Base-by-base conservation (phyloP, 2,888 invertebrate species). In the Agonopterix arenella region DNA sequence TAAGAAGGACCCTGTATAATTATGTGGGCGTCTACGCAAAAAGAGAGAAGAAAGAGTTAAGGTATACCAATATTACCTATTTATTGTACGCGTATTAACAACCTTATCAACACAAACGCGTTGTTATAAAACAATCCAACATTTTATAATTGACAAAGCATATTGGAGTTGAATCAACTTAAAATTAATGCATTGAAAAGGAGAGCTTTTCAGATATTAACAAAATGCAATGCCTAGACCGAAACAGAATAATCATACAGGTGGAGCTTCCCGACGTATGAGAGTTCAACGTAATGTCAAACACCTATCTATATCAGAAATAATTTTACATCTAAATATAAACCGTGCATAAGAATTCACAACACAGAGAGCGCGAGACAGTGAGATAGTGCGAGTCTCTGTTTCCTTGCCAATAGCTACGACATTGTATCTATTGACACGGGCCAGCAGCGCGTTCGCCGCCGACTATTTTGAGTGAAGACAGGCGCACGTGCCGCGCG, bases 261-360 rank as follows among this genome's bases (percentile, higher is more conserved):
- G 86, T 86, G 84, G 84, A 85, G 66, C 78, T 79, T 77, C 80
- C 84, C 84, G 78, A 81, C 84, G 84, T 84, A 85, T 86, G 84
- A 85, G 86, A 88, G 88, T 88, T 88, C 88, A 88, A 85, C 86
- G 86, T 88, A 86, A 88, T 88, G 88, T 86, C 88, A 88, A 88
- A 86, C 86, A 86, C 86, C 85, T 86, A 88, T 86, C 85, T 86
- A 84, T 85, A 85, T 84, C 86, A 84, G 85, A 88, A 88, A 88
- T 86, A 88, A 88, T 86, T 85, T 84, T 78, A 72, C 70, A 55
- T 78, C 88, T 88, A 88, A 85, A 85, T 85, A 84, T 88, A 86
- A 82, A 82, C 78, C 79, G 76, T 84, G 85, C 86, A 85, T 85
- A 86, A 86, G 86, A 88, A 88, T 88, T 85, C 84, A 88, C 88